Conservation (phyloP, 2,888 invertebrate species). For the Melanophora roralis region DNA sequence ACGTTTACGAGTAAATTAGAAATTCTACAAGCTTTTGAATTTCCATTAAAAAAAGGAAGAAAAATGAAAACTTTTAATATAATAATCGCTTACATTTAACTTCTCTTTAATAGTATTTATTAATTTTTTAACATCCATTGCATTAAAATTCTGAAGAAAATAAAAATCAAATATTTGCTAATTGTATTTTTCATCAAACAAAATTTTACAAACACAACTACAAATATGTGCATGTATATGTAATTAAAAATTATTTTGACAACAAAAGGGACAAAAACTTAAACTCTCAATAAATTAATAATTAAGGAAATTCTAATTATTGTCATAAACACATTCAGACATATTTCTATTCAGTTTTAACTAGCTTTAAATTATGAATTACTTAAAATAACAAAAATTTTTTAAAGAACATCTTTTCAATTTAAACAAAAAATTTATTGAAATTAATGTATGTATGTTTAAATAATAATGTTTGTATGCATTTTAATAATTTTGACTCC, state of each 20-base stretch:
- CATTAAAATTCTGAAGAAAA: constrained; percentile 72
- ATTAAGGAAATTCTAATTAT: too few relatives aligned
- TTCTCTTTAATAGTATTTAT: constrained; percentile 72
- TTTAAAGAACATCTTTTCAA: too few relatives aligned
- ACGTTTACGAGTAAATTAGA: neutral
- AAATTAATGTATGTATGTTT: too few relatives aligned
- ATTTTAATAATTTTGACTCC: too few relatives aligned
- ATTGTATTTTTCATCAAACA: neutral
- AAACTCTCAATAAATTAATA: too few relatives aligned
- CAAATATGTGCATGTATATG: neutral
- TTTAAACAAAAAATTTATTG: too few relatives aligned
- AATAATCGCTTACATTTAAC: constrained; percentile 71
- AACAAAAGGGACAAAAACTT: neutral
- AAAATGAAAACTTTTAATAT: constrained; percentile 12
- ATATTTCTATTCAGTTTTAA: too few relatives aligned
- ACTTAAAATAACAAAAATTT: too few relatives aligned
- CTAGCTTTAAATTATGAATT: too few relatives aligned
- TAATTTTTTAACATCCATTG: constrained; percentile 73
- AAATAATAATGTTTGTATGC: too few relatives aligned
- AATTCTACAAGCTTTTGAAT: constrained; percentile 24
- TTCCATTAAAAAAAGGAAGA: neutral
- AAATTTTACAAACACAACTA: too few relatives aligned
- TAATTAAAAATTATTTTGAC: neutral
- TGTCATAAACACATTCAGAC: too few relatives aligned
- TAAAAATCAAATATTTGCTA: constrained; percentile 33